Evolutionary conservation across 2,113 vertebrate genomes (phyloP).

Genomic region (Harpagus bidentatus): DNA sequence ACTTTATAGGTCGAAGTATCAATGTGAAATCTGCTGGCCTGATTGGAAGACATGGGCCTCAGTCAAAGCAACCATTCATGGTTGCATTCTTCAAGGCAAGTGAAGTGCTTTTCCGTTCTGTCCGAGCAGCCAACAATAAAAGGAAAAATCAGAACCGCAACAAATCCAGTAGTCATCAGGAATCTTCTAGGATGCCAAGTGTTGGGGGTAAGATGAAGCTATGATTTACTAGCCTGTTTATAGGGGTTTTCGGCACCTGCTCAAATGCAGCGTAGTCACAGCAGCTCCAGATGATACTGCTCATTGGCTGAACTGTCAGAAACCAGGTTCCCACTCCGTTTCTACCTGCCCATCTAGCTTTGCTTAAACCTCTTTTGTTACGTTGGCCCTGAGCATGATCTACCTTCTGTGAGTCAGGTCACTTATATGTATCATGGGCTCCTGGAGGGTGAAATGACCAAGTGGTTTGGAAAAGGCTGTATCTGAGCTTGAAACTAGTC

Average conservation of each 20-base stretch:
- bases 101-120: conserved; percentile 92
- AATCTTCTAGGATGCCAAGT: conserved; percentile 83
- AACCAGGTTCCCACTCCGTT: neutral
- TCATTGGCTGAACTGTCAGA: neutral
- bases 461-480: neutral
- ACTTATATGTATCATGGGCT: neutral
- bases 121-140: conserved; percentile 89
- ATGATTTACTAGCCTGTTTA: neutral
- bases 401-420: neutral
- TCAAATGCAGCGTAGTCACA: neutral
- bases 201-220: conserved; percentile 78
- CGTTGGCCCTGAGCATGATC: neutral
- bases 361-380: neutral
- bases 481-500: neutral
- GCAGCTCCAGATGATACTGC: neutral
- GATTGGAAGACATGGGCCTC: conserved; percentile 91
- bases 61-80: conserved; percentile 96
- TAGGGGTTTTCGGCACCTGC: neutral
- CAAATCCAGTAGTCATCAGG: conserved; percentile 88
- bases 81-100: conserved; percentile 99
- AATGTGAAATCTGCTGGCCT: conserved; percentile 94
- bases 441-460: neutral
- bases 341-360: neutral
- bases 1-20: conserved; percentile 86
- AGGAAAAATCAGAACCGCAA: conserved; percentile 92